Evolutionary conservation across 1,140 invertebrate species (phyloP).

Genomic region (Magallana ariakensis): DNA sequence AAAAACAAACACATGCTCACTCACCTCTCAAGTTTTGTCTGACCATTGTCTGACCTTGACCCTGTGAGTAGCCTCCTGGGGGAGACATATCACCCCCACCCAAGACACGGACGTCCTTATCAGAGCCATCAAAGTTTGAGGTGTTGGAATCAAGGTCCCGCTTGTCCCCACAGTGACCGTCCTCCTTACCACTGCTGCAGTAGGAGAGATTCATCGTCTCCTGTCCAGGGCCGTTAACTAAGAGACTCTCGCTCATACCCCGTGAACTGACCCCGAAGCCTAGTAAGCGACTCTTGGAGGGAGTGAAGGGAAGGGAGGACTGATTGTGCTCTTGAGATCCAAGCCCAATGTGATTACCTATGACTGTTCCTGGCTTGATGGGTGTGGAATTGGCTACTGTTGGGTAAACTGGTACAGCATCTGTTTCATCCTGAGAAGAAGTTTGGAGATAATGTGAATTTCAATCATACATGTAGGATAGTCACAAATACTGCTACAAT

Average conservation of each 20-base stretch:
- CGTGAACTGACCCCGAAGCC: not conserved
- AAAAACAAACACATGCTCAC: not conserved
- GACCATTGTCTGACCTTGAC: slow-evolving; percentile 33
- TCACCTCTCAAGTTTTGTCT: not conserved
- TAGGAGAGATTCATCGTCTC: slow-evolving; percentile 56
- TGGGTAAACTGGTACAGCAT: slow-evolving; percentile 5
- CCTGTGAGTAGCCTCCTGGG: slow-evolving; percentile 46
- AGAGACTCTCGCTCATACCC: slow-evolving; percentile 54
- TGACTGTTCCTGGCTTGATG: not conserved
- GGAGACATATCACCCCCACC: slow-evolving; percentile 54
- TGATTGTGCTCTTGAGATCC: slow-evolving; percentile 1
- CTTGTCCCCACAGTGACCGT: not conserved
- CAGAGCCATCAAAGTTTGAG: not conserved
- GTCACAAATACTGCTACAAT: not conserved
- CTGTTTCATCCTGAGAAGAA: slow-evolving; percentile 8
- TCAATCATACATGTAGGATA: not conserved
- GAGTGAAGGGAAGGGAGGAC: slow-evolving; percentile 23
- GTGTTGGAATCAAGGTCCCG: not conserved
- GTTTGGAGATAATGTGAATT: too few species aligned
- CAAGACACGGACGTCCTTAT: slow-evolving; percentile 10
- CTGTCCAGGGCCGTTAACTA: slow-evolving; percentile 64
- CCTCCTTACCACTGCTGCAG: slow-evolving; percentile 37
- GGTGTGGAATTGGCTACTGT: slow-evolving; percentile 6
- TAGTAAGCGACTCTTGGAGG: not conserved
- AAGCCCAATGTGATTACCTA: slow-evolving; percentile 16